Evolutionary conservation across 1,140 invertebrate species (phyloP), one percentile per base, ranked within the genome.

Genomic region (Lucilia sericata): DNA sequence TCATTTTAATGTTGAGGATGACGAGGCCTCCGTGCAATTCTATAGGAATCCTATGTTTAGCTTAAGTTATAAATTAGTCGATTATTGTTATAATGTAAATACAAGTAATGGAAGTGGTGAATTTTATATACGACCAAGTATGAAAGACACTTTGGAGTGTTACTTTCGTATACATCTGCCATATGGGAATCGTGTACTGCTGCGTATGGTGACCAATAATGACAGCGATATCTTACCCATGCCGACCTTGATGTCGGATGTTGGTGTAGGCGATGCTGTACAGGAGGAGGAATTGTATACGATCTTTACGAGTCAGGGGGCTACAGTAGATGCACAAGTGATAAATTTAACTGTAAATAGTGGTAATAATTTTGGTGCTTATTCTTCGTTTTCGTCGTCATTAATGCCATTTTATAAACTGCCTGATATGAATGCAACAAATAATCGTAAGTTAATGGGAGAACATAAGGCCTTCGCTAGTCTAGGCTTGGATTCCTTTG

Each of bases 41-140:
- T 92, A 93, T 85, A 93, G 93, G 81, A 91, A 91, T 87, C 94
- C 93, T 51, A 92, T 93, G 86, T 95, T 94, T 92, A 91, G 92
- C 86, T 91, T 94, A 84, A 90, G 88, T 47, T 94, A 93, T 90
- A 92, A 92, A 85, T 88, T 93, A 82, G 94, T 94, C 36, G 94
- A 94, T 88, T 93, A 93, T 87, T 95, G 94, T 85, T 94, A 94
- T 87, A 93, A 94, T 88, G 91, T 94, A 65, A 93, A 93, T 47
- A 84, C 81, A 5, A 85, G 83, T 25, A 85, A 85, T 83, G 78
- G 84, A 70, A 74, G 30, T 10, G 85, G 51, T 21, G 81, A 84
- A 51, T 85, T 84, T 81, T 85, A 85, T 60, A 55, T 85, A 21
- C 83, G 82, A 14, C 85, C 85, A 19, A 85, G 75, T 19, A 76